Percentiles rank a stretch among this genome's conserved stretches.
Evolutionary conservation across 1,140 invertebrate species (phyloP).

Genomic region (Aradophagus sp.): DNA sequence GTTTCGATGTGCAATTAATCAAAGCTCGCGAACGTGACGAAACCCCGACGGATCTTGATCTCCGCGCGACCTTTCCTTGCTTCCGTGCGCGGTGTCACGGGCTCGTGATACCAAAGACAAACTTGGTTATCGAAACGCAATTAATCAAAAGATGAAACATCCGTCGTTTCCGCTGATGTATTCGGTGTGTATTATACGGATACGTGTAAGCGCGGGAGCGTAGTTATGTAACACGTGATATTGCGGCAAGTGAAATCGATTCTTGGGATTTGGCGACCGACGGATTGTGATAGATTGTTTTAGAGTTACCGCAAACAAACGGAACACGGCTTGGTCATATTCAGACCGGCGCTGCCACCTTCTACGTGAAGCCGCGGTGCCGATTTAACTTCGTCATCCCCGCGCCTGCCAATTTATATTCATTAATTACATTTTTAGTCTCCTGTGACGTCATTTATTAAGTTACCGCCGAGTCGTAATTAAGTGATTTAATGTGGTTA

Average conservation of each 20-base stretch:
- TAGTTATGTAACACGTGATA: conserved; percentile 54
- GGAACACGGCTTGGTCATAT: conserved; percentile 62
- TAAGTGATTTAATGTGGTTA: no score
- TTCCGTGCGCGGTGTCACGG: conserved; percentile 33
- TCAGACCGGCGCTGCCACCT: conserved; percentile 3
- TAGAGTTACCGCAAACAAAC: conserved; percentile 70
- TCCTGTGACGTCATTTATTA: no score
- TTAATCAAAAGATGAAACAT: conserved; percentile 66
- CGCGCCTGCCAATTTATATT: no score
- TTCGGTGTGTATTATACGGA: conserved; percentile 47
- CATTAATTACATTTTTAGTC: no score
- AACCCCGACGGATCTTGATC: conserved; percentile 52
- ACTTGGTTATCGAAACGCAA: conserved; percentile 64
- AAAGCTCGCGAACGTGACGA: conserved; percentile 60
- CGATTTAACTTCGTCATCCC: no score
- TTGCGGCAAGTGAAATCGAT: conserved; percentile 61
- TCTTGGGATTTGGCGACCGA: conserved; percentile 59
- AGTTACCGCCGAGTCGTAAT: no score
- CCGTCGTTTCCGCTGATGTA: conserved; percentile 39
- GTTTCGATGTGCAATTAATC: conserved; percentile 61
- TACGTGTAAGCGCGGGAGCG: conserved; percentile 3
- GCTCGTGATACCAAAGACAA: conserved; percentile 59
- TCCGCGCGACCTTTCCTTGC: conserved; percentile 41
- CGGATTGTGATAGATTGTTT: conserved; percentile 70
- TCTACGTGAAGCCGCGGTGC: no score